Base-by-base conservation (phyloP, 2,888 invertebrate species). In the Drosophila flavopinicola region DNA sequence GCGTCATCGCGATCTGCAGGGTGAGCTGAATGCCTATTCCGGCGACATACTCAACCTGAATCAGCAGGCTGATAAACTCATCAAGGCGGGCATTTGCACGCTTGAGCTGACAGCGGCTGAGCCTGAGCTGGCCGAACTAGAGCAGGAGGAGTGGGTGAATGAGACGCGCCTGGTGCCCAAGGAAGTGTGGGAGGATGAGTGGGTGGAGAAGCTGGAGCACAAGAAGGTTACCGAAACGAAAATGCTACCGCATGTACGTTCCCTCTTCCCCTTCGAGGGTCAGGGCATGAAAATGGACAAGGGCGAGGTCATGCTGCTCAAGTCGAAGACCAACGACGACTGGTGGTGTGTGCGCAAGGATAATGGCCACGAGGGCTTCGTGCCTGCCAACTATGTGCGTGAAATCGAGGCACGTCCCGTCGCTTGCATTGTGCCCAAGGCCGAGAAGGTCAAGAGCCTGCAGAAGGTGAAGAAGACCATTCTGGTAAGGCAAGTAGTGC, bases 261-360 rank as follows among this genome's bases (percentile, higher is more conserved):
- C 96, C 7, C 92, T 97, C 44, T 99, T 98, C 92, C 95, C 96
- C 10, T 99, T 98, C 93, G 95, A 94, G 52, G 98, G 98, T 0
- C 97, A 98, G 87, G 98, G 98, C 41, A 96, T 98, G 92, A 94
- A 94, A 44, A 96, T 98, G 94, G 93, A 93, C 52, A 99, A 98
- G 91, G 97, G 97, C 51, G 98, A 99, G 92, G 87, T 91, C 1
- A 96, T 99, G 96, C 95, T 97, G 87, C 93, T 99, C 1, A 93
- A 99, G 68, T 97, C 96, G 89, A 98, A 98, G 92, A 98, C 97
- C 6, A 99, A 99, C 92, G 95, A 96, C 0, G 99, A 99, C 90
- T 99, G 99, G 99, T 99, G 99, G 99, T 97, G 97, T 84, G 97
- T 99, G n/a, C 93, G 98, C 10, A 97, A 97, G 90, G 94, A 95